These are phyloP conservation scores for Myotis findleyi DNA, from an alignment of 2,797 vertebrate genomes.

Conservation along the genomic window DNA sequence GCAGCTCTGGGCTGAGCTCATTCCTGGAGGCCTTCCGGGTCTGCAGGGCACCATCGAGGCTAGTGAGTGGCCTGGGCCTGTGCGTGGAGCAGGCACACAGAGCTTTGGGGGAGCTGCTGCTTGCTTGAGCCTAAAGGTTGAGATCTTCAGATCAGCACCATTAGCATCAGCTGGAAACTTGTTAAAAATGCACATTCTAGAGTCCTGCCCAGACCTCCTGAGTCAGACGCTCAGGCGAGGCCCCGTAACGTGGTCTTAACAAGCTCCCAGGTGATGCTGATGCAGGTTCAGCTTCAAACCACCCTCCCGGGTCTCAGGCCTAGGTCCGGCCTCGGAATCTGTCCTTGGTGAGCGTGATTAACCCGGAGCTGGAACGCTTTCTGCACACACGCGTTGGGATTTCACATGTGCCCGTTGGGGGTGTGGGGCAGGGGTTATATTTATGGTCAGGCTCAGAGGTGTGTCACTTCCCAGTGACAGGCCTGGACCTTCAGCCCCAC, in stretches of 20 bases:
- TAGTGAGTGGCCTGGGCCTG: not conserved
- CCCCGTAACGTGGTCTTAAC: not conserved
- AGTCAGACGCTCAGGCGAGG: not conserved
- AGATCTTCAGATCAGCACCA: not conserved
- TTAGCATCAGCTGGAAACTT: not conserved
- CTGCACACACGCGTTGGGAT: rapidly evolving
- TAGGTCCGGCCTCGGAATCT: not conserved
- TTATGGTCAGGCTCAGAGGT: not conserved
- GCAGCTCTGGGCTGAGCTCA: not conserved
- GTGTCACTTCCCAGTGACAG: not conserved
- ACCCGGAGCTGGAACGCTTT: not conserved
- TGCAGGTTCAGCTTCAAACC: rapidly evolving
- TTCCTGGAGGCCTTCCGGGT: not conserved
- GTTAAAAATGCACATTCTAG: not conserved
- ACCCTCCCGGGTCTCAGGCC: rapidly evolving
- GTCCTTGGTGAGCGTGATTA: not conserved
- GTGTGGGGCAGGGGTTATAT: not conserved
- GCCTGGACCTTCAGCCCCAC: not conserved
- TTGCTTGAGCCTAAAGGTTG: not conserved
- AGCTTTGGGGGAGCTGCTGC: not conserved
- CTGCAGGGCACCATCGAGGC: not conserved
- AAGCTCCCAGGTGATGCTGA: not conserved
- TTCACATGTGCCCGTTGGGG: not conserved
- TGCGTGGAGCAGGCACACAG: not conserved
- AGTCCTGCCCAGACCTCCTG: not conserved